Conservation (phyloP, 1,140 invertebrate genomes). For the Panagrolaimus sp. region DNA sequence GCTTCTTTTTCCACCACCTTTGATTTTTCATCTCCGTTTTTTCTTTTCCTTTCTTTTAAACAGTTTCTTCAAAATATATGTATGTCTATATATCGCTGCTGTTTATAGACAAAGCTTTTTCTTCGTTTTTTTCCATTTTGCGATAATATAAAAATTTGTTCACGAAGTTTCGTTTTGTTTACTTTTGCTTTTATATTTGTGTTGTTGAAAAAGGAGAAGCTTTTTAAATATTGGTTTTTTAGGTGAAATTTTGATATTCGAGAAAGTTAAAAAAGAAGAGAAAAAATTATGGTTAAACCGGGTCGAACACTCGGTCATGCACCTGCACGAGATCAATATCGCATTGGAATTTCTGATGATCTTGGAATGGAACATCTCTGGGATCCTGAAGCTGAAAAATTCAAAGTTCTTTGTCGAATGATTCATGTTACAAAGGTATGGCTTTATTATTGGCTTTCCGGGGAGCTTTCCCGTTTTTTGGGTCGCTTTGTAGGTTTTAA, state of each 20-base stretch:
- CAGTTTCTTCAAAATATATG: no score
- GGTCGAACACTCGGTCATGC: conserved; percentile 3
- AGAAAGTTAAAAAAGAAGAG: no score
- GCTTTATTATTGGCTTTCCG: no score
- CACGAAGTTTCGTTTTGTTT: background rate
- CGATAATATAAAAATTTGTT: background rate
- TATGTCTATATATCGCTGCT: background rate
- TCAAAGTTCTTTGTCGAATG: conserved; percentile 51
- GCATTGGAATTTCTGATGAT: conserved; percentile 39
- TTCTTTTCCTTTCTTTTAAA: no score
- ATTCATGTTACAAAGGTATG: conserved; percentile 56
- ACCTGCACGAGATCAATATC: conserved; percentile 21
- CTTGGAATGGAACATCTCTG: conserved; percentile 47
- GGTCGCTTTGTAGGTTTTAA: no score
- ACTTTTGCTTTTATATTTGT: no score
- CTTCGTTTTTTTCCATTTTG: background rate
- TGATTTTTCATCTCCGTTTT: no score
- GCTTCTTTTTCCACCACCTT: no score
- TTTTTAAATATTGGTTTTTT: background rate
- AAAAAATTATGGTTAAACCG: conserved; percentile 24
- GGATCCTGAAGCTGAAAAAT: conserved; percentile 51
- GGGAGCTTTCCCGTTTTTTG: no score
- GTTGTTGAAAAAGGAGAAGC: background rate
- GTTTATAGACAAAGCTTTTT: background rate
- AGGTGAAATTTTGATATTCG: no score